Percentiles rank a stretch among this genome's conserved stretches.
Evolutionary conservation across 2,113 vertebrate species (phyloP).

Genomic region (Chaetorhynchus papuensis): DNA sequence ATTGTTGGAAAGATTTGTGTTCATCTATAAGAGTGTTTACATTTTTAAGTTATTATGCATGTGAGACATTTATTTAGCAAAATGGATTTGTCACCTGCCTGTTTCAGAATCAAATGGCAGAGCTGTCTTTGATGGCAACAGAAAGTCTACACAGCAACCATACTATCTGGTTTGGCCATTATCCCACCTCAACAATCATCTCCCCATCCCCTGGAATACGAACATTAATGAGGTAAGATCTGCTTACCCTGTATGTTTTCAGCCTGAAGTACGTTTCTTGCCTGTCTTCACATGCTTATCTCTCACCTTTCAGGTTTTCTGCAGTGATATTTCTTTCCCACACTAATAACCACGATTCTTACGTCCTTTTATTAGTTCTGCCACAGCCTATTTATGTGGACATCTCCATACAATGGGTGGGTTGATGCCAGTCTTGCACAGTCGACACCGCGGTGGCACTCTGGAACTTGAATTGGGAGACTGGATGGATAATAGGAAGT

Average conservation of each 20-base stretch:
- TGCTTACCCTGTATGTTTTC: not conserved
- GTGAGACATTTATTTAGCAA: not conserved
- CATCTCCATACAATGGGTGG: slow-evolving; percentile 93
- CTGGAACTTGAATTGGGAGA: slow-evolving; percentile 95
- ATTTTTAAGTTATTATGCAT: not conserved
- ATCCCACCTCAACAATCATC: slow-evolving; percentile 90
- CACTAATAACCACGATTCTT: not conserved
- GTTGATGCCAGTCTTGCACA: slow-evolving; percentile 89
- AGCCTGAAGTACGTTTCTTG: not conserved
- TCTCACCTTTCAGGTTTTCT: not conserved
- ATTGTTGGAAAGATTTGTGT: not conserved
- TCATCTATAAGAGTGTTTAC: not conserved
- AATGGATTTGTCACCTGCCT: not conserved
- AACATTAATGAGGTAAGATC: slow-evolving; percentile 83
- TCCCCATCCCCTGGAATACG: slow-evolving; percentile 86
- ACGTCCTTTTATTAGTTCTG: slow-evolving; percentile 72
- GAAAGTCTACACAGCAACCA: slow-evolving; percentile 87
- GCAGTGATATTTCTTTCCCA: not conserved
- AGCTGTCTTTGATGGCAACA: slow-evolving; percentile 76
- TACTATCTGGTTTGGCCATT: slow-evolving; percentile 96
- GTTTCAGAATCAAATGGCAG: slow-evolving; percentile 84
- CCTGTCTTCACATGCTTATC: not conserved
- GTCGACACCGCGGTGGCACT: slow-evolving; percentile 84
- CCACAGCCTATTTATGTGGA: slow-evolving; percentile 92
- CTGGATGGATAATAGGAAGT: slow-evolving; percentile 95